These are phyloP conservation scores for Muschampia plurimacula DNA, from an alignment of 2,888 invertebrate genomes.

Conservation along the genomic window DNA sequence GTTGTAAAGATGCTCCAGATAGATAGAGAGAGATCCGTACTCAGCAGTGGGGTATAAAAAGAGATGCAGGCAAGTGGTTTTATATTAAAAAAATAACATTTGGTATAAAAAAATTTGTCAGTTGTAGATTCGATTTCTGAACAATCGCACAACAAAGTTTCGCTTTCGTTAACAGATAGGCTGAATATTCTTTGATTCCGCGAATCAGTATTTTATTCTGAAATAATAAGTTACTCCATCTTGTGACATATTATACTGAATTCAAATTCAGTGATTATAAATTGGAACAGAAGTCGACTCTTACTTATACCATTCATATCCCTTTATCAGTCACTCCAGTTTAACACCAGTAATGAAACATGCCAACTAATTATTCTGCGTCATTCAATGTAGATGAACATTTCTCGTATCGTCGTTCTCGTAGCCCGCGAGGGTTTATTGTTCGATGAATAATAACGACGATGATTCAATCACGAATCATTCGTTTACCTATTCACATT, in stretches of 20 bases:
- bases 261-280: neutral
- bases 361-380: constrained; percentile 35
- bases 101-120: neutral
- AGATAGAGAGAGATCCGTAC: no score
- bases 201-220: neutral
- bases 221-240: neutral
- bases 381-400: constrained; percentile 27
- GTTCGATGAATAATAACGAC: constrained; percentile 38
- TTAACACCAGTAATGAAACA: constrained; percentile 29
- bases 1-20: no score
- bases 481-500: constrained; percentile 28
- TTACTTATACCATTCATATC: neutral
- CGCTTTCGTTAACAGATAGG: neutral
- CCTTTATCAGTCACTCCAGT: neutral
- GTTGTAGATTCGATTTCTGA: constrained; percentile 1
- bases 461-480: constrained; percentile 31
- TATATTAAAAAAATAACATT: neutral
- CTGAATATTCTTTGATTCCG: no score
- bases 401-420: constrained; percentile 33
- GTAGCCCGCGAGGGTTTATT: constrained; percentile 33
- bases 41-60: no score
- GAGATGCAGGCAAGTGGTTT: no score
- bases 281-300: neutral
- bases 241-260: neutral
- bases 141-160: constrained; percentile 1